Evolutionary conservation across 2,888 invertebrate species (phyloP).

Genomic region (Troides aeacus): DNA sequence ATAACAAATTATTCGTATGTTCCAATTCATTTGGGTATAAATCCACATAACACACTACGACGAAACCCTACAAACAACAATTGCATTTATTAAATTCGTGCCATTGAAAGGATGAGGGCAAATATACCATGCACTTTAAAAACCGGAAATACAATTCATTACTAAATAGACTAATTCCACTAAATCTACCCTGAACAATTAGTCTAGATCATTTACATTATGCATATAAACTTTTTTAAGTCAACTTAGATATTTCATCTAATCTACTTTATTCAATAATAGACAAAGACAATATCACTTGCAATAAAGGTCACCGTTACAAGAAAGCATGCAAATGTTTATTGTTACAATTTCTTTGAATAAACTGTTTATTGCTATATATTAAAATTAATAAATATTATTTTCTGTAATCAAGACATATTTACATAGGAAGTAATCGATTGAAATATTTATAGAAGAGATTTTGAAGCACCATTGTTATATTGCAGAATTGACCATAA

Average conservation of each 20-base stretch:
- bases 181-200: slow-evolving; percentile 5
- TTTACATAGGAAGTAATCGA: background rate
- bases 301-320: background rate
- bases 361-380: background rate
- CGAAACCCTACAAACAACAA: background rate
- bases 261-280: background rate
- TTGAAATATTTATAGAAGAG: background rate
- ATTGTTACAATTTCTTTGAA: background rate
- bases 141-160: no score
- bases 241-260: background rate
- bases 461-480: slow-evolving; percentile 7
- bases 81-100: no score
- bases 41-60: background rate
- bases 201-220: background rate
- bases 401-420: background rate
- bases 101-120: no score
- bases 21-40: no score
- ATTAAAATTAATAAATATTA: no score
- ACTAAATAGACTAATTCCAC: background rate
- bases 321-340: background rate
- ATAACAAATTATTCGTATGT: no score
- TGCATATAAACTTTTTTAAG: background rate
- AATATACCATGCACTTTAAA: no score
- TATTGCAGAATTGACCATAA: background rate
- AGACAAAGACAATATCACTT: background rate